These are phyloP conservation scores for Mus spretus DNA, from an alignment of 2,797 vertebrate genomes.

Conservation along the genomic window DNA sequence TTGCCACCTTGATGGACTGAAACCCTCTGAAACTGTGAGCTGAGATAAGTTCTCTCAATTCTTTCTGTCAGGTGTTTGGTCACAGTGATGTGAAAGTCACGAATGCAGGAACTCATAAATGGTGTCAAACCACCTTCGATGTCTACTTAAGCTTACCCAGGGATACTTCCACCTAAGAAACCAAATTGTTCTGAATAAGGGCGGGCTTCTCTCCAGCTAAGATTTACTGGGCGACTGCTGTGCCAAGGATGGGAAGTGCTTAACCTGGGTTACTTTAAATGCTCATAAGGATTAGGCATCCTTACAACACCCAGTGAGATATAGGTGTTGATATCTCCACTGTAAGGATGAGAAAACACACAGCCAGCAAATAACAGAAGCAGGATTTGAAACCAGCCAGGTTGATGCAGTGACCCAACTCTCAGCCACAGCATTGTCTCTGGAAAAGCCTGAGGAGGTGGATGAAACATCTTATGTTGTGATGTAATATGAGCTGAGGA, in stretches of 20 bases:
- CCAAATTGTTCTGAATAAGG: slow-evolving; percentile 61
- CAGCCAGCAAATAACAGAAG: not conserved
- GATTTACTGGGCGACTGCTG: not conserved
- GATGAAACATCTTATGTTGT: not conserved
- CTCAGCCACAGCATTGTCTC: not conserved
- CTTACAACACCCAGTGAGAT: not conserved
- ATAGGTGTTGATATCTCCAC: not conserved
- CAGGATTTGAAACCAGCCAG: slow-evolving; percentile 30
- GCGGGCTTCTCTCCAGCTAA: not conserved
- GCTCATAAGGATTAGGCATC: not conserved
- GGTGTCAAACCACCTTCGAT: slow-evolving; percentile 82
- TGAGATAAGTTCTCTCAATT: not conserved
- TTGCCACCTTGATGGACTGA: not conserved
- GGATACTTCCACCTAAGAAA: slow-evolving; percentile 60
- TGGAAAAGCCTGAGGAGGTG: not conserved
- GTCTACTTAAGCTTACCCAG: slow-evolving; percentile 84
- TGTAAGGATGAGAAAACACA: slow-evolving; percentile 51
- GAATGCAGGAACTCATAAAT: slow-evolving; percentile 79
- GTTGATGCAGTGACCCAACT: not conserved
- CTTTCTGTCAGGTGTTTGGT: not conserved
- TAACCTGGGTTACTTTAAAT: not conserved
- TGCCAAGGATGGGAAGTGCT: not conserved
- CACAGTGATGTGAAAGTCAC: not conserved
- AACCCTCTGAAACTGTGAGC: not conserved
- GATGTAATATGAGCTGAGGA: not conserved